These are phyloP conservation scores for Himalopsyche japonica DNA, from an alignment of 2,888 invertebrate species.

Conservation along the genomic window DNA sequence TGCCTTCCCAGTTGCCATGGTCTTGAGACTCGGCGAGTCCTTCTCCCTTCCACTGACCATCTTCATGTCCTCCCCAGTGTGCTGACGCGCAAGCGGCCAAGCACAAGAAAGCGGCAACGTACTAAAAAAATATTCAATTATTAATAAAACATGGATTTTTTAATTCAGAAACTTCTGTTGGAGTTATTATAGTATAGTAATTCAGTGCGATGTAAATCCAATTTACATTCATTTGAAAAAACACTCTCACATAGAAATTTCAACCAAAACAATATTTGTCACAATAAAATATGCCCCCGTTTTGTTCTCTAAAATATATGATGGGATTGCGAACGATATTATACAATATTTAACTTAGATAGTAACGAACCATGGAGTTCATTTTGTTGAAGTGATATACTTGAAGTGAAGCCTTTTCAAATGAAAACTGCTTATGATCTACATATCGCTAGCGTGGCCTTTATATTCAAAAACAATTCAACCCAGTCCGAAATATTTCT, in stretches of 20 bases:
- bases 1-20: slow-evolving; percentile 52
- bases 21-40: slow-evolving; percentile 59
- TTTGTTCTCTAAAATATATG: too few relatives aligned
- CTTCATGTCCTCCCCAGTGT: slow-evolving; percentile 44
- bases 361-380: neutral
- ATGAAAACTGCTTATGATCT: slow-evolving; percentile 32
- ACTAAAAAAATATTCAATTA: neutral
- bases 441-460: neutral
- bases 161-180: too few relatives aligned
- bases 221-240: too few relatives aligned
- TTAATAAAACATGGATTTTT: too few relatives aligned
- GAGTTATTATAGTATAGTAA: too few relatives aligned
- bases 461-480: neutral
- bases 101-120: slow-evolving; percentile 24
- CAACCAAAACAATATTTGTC: too few relatives aligned
- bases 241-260: too few relatives aligned
- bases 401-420: neutral
- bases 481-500: neutral
- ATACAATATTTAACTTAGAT: too few relatives aligned
- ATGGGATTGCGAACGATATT: too few relatives aligned
- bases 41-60: slow-evolving; percentile 50
- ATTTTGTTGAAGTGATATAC: neutral
- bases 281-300: too few relatives aligned
- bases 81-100: slow-evolving; percentile 4
- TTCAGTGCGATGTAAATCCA: too few relatives aligned